phyloP scores from a whole-genome alignment of 2,113 vertebrate species.

The Elephantulus edwardii region DNA sequence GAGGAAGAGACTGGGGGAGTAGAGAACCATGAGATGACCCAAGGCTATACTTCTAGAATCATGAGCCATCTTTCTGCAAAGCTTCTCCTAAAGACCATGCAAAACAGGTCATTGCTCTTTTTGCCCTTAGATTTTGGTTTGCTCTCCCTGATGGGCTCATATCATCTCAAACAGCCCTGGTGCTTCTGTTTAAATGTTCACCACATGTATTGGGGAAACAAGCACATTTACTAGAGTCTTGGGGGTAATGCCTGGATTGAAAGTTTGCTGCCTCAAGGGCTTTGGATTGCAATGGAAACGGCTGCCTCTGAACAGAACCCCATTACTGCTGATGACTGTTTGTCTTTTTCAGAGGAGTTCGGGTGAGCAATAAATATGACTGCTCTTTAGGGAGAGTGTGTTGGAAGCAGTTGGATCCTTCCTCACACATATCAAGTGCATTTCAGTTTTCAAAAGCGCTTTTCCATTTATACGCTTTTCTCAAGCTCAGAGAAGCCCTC shows the following conservation, averaged over 20 bases:
- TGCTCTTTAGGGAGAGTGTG: conserved; percentile 67
- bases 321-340: conserved; percentile 68
- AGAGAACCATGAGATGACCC: conserved; percentile 5
- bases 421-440: conserved; percentile 68
- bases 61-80: conserved; percentile 52
- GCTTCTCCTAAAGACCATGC: conserved; percentile 28
- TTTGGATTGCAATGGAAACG: conserved; percentile 63
- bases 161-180: conserved; percentile 63
- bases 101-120: conserved; percentile 76
- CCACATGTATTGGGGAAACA: conserved; percentile 67
- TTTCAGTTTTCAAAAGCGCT: conserved; percentile 67
- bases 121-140: conserved; percentile 63
- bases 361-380: conserved; percentile 69
- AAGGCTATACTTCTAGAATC: conserved; percentile 55
- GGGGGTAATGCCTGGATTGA: conserved; percentile 63
- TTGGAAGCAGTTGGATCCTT: conserved; percentile 66
- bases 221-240: conserved; percentile 68
- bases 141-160: conserved; percentile 31
- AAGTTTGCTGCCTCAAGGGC: conserved; percentile 49
- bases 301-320: conserved; percentile 61
- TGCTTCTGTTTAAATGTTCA: conserved; percentile 75
- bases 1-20: conserved; percentile 41
- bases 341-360: conserved; percentile 65
- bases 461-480: conserved; percentile 48
- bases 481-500: conserved; percentile 29